Evolutionary conservation across 2,797 vertebrate genomes (phyloP).

Genomic region (Girardinus metallicus): DNA sequence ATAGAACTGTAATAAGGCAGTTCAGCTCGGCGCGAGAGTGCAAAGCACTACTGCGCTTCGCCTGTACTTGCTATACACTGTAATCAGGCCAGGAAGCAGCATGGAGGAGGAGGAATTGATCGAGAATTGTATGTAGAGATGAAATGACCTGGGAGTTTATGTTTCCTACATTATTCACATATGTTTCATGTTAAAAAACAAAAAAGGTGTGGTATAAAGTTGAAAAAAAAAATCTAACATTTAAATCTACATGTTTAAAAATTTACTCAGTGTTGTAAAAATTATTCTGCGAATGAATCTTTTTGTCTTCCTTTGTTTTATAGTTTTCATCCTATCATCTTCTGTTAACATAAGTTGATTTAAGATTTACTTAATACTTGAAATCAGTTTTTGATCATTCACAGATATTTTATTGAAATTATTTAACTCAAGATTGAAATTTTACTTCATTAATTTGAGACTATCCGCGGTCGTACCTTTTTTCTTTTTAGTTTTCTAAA

Average conservation of each 20-base stretch:
- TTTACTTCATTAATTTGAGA: background rate
- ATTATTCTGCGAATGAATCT: background rate
- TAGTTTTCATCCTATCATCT: background rate
- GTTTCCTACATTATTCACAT: background rate
- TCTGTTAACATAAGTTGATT: background rate
- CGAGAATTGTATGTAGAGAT: slow-evolving; percentile 21
- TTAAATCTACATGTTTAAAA: background rate
- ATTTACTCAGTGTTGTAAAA: no score
- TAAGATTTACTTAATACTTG: background rate
- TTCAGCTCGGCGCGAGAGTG: slow-evolving; percentile 37
- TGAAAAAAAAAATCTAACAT: background rate
- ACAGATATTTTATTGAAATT: background rate
- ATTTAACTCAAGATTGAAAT: background rate
- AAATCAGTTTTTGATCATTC: background rate
- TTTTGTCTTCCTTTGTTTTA: background rate
- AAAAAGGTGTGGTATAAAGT: background rate
- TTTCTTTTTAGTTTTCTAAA: background rate
- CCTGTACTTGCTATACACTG: slow-evolving; percentile 23
- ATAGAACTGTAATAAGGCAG: slow-evolving; percentile 74
- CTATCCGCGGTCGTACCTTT: background rate
- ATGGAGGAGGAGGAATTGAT: slow-evolving; percentile 29
- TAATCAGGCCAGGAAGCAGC: slow-evolving; percentile 25
- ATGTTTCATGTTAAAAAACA: slow-evolving; percentile 2
- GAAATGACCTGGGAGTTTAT: slow-evolving; percentile 24
- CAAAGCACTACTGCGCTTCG: slow-evolving; percentile 32